Evolutionary conservation across 2,113 vertebrate species (phyloP).

Genomic region (Chamaea fasciata): DNA sequence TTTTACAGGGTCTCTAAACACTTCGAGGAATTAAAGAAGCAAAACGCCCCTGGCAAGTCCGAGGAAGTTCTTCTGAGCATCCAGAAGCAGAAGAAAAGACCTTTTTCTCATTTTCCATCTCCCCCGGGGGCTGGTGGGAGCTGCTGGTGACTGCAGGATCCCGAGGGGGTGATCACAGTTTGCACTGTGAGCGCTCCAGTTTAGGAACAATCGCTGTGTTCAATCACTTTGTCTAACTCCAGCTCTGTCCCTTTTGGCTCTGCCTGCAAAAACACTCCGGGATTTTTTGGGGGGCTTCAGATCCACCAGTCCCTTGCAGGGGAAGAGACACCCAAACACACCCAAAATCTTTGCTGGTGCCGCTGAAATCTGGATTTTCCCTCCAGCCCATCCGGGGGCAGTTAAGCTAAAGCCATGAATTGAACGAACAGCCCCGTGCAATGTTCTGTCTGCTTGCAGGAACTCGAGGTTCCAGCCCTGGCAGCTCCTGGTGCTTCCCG

Average conservation of each 20-base stretch:
- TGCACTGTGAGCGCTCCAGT: conserved; percentile 5
- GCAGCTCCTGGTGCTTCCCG: neutral
- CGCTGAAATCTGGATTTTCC: neutral
- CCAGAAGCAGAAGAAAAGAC: neutral
- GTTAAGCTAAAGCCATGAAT: neutral
- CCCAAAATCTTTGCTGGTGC: neutral
- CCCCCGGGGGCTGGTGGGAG: neutral
- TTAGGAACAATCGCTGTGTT: conserved; percentile 8
- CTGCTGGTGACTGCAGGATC: conserved; percentile 3
- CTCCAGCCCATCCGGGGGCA: neutral
- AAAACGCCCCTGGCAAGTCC: neutral
- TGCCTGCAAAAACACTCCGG: neutral
- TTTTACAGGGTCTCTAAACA: neutral
- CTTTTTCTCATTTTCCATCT: neutral
- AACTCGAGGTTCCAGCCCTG: neutral
- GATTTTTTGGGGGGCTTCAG: neutral
- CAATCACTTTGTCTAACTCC: neutral
- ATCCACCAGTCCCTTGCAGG: neutral
- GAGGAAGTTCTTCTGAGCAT: neutral
- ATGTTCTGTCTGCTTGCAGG: neutral
- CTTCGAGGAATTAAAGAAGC: neutral
- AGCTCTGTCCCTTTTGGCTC: neutral
- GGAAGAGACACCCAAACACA: neutral
- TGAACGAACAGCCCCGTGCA: neutral
- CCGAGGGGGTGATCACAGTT: conserved; percentile 8